These are phyloP conservation scores for Coecobrya sp. DNA, from an alignment of 2,888 invertebrate species.

Conservation along the genomic window DNA sequence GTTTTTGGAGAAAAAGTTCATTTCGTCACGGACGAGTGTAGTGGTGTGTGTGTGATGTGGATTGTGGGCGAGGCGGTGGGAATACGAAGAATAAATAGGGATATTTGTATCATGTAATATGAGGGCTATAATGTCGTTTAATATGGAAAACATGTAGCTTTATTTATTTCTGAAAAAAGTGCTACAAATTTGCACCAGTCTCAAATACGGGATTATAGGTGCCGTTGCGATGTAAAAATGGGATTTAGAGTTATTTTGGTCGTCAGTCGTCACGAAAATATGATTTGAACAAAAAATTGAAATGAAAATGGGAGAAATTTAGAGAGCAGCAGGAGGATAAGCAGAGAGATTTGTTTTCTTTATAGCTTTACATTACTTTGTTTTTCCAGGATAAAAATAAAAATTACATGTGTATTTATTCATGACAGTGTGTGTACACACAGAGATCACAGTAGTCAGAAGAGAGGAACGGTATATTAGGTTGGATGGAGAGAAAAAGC, in stretches of 20 bases:
- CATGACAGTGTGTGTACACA: not conserved
- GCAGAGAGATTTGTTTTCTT: slow-evolving; percentile 11
- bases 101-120: not conserved
- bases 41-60: too few species aligned
- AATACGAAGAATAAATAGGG: not conserved
- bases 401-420: slow-evolving; percentile 44
- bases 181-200: not conserved
- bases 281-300: not conserved
- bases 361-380: not conserved
- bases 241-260: too few species aligned
- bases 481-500: not conserved
- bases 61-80: not conserved
- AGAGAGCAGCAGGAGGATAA: not conserved
- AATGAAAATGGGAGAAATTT: slow-evolving; percentile 4
- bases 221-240: too few species aligned
- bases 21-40: slow-evolving; percentile 16
- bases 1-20: not conserved
- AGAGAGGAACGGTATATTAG: not conserved
- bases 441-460: too few species aligned
- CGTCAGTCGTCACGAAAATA: too few species aligned
- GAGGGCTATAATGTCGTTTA: not conserved
- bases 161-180: not conserved
- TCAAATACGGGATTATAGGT: not conserved
- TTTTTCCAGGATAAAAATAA: not conserved
- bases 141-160: not conserved